Evolutionary conservation across 2,797 vertebrate genomes (phyloP).

Genomic region (Rhabdophis nuchalis): DNA sequence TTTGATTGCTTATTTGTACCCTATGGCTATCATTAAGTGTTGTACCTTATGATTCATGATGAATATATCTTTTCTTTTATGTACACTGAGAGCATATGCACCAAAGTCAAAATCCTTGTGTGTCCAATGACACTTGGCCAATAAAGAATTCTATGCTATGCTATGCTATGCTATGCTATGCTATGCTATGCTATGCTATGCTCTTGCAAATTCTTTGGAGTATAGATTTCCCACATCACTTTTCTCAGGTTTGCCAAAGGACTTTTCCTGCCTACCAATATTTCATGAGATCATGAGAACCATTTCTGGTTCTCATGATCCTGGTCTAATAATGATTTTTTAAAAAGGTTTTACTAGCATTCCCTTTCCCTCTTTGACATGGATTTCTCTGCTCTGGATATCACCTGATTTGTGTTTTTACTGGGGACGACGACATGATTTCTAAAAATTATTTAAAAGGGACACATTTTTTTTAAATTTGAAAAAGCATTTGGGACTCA

Average conservation of each 20-base stretch:
- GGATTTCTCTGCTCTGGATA: neutral
- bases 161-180: too few relatives aligned
- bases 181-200: too few relatives aligned
- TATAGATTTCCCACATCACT: neutral
- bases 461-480: neutral
- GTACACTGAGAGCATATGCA: too few relatives aligned
- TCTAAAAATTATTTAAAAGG: neutral
- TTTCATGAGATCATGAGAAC: too few relatives aligned
- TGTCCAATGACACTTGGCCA: too few relatives aligned
- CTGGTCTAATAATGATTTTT: neutral
- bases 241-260: neutral
- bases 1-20: too few relatives aligned
- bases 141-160: too few relatives aligned
- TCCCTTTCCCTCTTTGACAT: neutral
- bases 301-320: neutral
- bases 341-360: neutral
- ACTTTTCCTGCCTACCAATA: neutral
- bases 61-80: too few relatives aligned
- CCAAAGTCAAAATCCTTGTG: too few relatives aligned
- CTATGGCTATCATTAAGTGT: too few relatives aligned
- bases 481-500: neutral
- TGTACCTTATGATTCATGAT: too few relatives aligned
- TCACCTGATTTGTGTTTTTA: neutral
- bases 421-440: neutral
- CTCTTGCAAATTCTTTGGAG: neutral